Evolutionary conservation across 2,797 vertebrate species (phyloP).

Genomic region (Xerus rutilus): DNA sequence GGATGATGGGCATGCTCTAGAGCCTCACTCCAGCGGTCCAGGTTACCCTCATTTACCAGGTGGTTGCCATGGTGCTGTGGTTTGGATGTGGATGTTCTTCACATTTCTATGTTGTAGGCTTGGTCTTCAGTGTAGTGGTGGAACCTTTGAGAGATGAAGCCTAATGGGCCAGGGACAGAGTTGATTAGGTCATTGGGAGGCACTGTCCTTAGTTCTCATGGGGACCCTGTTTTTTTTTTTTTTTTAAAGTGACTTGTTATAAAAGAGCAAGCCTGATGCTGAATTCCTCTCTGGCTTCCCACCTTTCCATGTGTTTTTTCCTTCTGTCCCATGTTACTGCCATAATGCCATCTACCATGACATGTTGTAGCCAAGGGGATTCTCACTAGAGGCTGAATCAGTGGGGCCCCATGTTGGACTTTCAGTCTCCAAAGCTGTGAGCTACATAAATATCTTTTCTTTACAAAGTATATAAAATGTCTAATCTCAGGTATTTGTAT

Average conservation of each 20-base stretch:
- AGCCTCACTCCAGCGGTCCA: not conserved
- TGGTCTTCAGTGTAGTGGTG: not conserved
- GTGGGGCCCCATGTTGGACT: not conserved
- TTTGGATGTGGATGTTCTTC: not conserved
- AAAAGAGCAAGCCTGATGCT: not conserved
- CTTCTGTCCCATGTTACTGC: not conserved
- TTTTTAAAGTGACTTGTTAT: not conserved
- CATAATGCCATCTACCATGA: not conserved
- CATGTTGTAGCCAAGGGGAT: not conserved
- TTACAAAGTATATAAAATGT: not conserved
- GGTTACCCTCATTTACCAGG: not conserved
- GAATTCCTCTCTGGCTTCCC: not conserved
- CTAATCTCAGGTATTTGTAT: not conserved
- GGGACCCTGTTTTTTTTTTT: not conserved
- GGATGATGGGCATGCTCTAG: not conserved
- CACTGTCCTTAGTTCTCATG: not conserved
- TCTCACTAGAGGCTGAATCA: not conserved
- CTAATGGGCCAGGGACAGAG: not conserved
- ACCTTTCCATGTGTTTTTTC: not conserved
- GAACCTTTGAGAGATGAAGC: not conserved
- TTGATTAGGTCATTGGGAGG: not conserved
- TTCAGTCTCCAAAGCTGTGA: not conserved
- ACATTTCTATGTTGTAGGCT: not conserved
- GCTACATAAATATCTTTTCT: not conserved
- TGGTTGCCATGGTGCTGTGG: not conserved